Evolutionary conservation across 2,888 invertebrate genomes (phyloP).

Genomic region (Drosophila paracracens): DNA sequence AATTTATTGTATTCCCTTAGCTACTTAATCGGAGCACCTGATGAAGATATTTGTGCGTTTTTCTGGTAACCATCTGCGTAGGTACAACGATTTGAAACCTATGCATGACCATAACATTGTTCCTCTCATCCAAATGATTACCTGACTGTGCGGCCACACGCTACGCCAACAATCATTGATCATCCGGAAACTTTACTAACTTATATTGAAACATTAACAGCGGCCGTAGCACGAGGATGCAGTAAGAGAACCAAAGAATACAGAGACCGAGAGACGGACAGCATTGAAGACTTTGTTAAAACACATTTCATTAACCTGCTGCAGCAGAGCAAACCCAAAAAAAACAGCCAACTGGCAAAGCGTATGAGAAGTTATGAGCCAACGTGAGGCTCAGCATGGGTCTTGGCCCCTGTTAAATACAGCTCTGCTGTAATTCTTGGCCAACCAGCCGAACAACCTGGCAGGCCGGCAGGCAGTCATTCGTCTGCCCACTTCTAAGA

Average conservation of each 20-base stretch:
- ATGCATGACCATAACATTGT: constrained; percentile 40
- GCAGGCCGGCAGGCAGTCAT: constrained; percentile 14
- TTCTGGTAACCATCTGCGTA: neutral
- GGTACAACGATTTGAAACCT: constrained; percentile 40
- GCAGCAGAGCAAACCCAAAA: constrained; percentile 20
- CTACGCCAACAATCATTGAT: constrained; percentile 77
- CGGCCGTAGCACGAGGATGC: constrained; percentile 32
- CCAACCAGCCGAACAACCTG: constrained; percentile 14
- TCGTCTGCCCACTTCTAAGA: constrained; percentile 64
- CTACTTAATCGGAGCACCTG: neutral
- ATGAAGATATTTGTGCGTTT: constrained; percentile 8
- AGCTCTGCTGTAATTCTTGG: constrained; percentile 58
- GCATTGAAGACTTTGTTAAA: constrained; percentile 73
- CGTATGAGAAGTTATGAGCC: constrained; percentile 63
- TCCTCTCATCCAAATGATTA: constrained; percentile 46
- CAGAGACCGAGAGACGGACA: constrained; percentile 39
- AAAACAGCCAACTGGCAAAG: constrained; percentile 11
- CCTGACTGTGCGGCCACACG: constrained; percentile 66
- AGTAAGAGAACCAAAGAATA: constrained; percentile 23
- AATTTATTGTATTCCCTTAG: neutral
- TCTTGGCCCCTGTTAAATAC: constrained; percentile 24
- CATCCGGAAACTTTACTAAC: constrained; percentile 56
- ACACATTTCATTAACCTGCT: constrained; percentile 83
- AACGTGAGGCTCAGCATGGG: constrained; percentile 73
- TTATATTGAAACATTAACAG: constrained; percentile 75